These are phyloP conservation scores for Pseudonaja textilis DNA, from an alignment of 2,113 vertebrate species.

Conservation along the genomic window DNA sequence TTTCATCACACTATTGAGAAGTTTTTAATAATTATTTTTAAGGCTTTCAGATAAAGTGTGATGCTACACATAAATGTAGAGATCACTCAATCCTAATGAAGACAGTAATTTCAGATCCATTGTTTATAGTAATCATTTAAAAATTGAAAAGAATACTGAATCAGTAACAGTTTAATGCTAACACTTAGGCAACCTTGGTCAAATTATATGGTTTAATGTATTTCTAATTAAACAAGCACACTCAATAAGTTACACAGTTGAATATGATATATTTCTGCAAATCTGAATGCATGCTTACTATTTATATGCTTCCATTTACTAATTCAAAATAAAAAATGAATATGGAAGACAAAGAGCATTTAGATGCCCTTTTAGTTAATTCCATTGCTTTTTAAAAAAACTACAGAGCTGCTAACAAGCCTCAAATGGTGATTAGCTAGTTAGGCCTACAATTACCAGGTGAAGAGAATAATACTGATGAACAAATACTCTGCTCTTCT, in stretches of 20 bases:
- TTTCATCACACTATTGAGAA: neutral
- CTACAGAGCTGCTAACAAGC: neutral
- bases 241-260: neutral
- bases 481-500: neutral
- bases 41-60: neutral
- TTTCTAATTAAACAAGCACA: neutral
- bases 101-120: neutral
- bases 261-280: neutral
- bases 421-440: neutral
- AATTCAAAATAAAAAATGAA: too few species aligned
- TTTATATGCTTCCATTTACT: neutral
- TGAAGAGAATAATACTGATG: neutral
- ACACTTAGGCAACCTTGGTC: too few species aligned
- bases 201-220: too few species aligned
- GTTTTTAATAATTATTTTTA: neutral
- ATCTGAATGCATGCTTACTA: neutral
- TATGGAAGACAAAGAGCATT: neutral
- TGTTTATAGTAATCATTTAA: too few species aligned
- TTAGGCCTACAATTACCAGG: neutral
- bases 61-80: neutral
- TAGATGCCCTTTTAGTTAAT: neutral
- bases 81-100: neutral
- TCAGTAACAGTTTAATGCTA: too few species aligned
- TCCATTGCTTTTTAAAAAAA: neutral
- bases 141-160: too few species aligned